phyloP scores from a whole-genome alignment of 2,797 vertebrate genomes.

The Lates japonicus region DNA sequence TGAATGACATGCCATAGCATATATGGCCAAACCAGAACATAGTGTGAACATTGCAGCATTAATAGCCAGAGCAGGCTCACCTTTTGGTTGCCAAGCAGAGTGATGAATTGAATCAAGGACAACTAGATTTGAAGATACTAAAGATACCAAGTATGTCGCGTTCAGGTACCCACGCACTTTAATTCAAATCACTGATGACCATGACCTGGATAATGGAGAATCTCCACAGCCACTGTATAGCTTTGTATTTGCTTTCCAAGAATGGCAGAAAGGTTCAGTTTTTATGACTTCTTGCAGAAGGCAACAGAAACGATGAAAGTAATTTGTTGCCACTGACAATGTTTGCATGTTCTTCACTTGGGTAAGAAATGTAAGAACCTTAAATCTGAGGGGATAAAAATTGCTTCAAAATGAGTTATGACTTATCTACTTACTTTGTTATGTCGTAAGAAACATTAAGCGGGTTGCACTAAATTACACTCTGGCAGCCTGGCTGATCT shows the following conservation, averaged over 20 bases:
- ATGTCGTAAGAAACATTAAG: constrained; percentile 50
- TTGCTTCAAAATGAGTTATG: constrained; percentile 22
- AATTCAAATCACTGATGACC: too few species aligned
- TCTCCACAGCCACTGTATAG: not conserved
- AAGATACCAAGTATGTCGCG: too few species aligned
- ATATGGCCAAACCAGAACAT: not conserved
- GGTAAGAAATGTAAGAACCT: not conserved
- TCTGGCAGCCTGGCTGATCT: constrained; percentile 40
- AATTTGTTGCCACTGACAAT: constrained; percentile 30
- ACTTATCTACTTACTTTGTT: constrained; percentile 22
- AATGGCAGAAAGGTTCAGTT: constrained; percentile 5
- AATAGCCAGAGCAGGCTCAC: constrained; percentile 5
- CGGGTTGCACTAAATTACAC: constrained; percentile 45
- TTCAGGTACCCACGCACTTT: too few species aligned
- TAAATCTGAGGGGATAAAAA: constrained; percentile 10
- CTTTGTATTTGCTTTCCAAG: constrained; percentile 21
- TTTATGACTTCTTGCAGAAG: constrained; percentile 34
- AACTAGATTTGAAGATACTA: too few species aligned
- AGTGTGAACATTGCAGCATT: not conserved
- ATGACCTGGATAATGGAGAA: too few species aligned
- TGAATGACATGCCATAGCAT: not conserved
- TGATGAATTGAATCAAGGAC: too few species aligned
- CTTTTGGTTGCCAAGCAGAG: not conserved
- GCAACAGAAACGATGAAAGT: constrained; percentile 36
- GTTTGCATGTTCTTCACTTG: constrained; percentile 20